Conservation (phyloP, 2,888 invertebrate species). For the Hoplodrina blanda region DNA sequence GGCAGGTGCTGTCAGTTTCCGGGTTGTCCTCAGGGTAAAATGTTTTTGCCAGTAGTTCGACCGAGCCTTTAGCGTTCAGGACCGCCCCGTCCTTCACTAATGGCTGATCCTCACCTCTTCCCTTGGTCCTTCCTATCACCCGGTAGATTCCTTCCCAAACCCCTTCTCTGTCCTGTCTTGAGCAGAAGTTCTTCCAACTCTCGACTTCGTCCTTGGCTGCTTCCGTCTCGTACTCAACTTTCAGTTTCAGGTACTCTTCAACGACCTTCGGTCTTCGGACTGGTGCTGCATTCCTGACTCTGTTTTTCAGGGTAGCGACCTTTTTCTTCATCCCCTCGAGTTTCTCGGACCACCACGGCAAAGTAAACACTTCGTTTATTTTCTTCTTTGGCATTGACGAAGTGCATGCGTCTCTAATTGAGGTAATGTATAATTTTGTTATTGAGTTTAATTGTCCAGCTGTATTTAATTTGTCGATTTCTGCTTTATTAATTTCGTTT, state of each 20-base stretch:
- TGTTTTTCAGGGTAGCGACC: too few relatives aligned
- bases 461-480: slow-evolving; percentile 10
- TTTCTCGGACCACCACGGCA: slow-evolving; percentile 55
- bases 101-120: slow-evolving; percentile 1
- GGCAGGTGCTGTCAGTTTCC: too few relatives aligned
- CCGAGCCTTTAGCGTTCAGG: slow-evolving; percentile 8
- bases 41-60: too few relatives aligned
- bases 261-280: slow-evolving; percentile 20
- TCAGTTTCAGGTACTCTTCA: slow-evolving; percentile 47
- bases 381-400: slow-evolving; percentile 31
- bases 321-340: slow-evolving; percentile 33
- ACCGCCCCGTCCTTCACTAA: not conserved
- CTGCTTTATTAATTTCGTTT: too few relatives aligned
- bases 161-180: slow-evolving; percentile 47
- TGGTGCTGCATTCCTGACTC: not conserved
- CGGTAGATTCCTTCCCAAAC: slow-evolving; percentile 9
- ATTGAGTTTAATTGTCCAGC: not conserved
- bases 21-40: too few relatives aligned
- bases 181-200: slow-evolving; percentile 43
- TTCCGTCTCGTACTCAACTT: slow-evolving; percentile 33
- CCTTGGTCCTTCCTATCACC: slow-evolving; percentile 4
- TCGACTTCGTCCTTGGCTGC: not conserved
- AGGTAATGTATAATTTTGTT: slow-evolving; percentile 10
- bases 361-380: slow-evolving; percentile 5
- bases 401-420: slow-evolving; percentile 22